phyloP scores from a whole-genome alignment of 2,888 invertebrate genomes.

The Trachelus troglodyta region DNA sequence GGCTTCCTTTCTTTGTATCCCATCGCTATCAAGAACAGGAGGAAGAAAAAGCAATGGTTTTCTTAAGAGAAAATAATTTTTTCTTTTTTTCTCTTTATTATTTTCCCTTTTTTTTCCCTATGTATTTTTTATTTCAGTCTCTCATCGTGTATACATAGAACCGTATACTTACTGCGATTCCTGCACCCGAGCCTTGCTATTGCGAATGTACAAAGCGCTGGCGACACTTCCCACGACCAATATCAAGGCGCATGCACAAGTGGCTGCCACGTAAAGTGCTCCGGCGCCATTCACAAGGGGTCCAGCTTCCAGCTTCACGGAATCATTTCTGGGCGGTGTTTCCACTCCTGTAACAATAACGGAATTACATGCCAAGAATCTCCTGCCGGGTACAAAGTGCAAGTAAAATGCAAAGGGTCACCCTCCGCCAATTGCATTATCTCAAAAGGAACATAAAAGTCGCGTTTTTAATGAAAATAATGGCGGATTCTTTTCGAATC shows the following conservation, averaged over 20 bases:
- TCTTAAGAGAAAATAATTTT: not conserved
- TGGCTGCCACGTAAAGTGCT: slow-evolving; percentile 83
- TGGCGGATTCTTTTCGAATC: rapidly evolving
- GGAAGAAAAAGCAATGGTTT: not conserved
- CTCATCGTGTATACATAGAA: too few relatives aligned
- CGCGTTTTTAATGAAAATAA: not conserved
- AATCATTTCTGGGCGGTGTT: slow-evolving; percentile 77
- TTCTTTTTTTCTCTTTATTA: not conserved
- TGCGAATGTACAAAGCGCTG: slow-evolving; percentile 75
- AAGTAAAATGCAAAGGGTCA: not conserved
- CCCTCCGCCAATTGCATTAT: not conserved
- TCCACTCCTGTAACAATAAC: slow-evolving; percentile 56
- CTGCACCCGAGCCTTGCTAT: slow-evolving; percentile 75
- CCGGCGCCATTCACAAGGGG: slow-evolving; percentile 74
- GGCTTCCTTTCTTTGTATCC: not conserved
- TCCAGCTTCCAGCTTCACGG: slow-evolving; percentile 78
- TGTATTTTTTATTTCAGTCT: not conserved
- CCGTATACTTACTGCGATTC: slow-evolving; percentile 74
- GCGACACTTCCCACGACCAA: slow-evolving; percentile 76
- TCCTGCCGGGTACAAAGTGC: not conserved
- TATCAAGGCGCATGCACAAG: slow-evolving; percentile 81
- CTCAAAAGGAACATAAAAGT: not conserved
- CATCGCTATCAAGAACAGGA: not conserved
- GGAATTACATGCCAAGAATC: not conserved
- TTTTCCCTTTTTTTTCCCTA: not conserved